Evolutionary conservation across 2,888 invertebrate genomes (phyloP), one percentile per base, ranked within the genome.

Genomic region (Melipona bicolor): DNA sequence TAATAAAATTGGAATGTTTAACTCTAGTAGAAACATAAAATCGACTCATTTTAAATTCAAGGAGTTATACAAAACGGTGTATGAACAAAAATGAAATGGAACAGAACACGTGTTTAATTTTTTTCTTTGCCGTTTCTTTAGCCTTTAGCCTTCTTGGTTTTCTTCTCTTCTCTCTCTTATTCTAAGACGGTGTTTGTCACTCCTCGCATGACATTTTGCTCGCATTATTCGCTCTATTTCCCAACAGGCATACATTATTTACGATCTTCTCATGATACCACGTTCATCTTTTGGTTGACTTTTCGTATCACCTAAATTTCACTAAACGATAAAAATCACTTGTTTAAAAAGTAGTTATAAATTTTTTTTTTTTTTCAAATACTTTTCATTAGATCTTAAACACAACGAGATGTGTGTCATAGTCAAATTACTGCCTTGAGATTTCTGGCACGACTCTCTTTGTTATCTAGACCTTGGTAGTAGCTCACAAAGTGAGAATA

Each of bases 201-300:
- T 77, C 62, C 50, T 70, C 56, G 52, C 27, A 27, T 56, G 65
- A 71, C 77, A 71, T 77, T 65, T 71, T 21, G 54, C n/a, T 24
- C 65, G 56, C 65, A 56, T 78, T 24, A 15, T 65, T 78, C 49
- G 56, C 65, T 59, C 77, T 72, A 50, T 72, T 72, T 78, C 72
- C 24, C 72, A 50, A 65, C 56, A 72, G 32, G 56, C 43, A 13
- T 65, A 27, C 65, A 49, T 24, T 15, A 54, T 52, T 70, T 43
- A 64, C n/a, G 17, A 21, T 43, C 21, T 52, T 54, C 27, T 15
- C 4, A 49, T 5, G 27, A 54, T 15, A 19, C 49, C 2, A 19
- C 36, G 17, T 17, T 21, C 19, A 19, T 62, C 36, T 32, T 68
- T 32, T 11, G 4, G 24, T 24, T 4, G 50, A 9, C 24, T 21